Conservation (phyloP, 2,888 invertebrate genomes). For the Pandemis corylana region DNA sequence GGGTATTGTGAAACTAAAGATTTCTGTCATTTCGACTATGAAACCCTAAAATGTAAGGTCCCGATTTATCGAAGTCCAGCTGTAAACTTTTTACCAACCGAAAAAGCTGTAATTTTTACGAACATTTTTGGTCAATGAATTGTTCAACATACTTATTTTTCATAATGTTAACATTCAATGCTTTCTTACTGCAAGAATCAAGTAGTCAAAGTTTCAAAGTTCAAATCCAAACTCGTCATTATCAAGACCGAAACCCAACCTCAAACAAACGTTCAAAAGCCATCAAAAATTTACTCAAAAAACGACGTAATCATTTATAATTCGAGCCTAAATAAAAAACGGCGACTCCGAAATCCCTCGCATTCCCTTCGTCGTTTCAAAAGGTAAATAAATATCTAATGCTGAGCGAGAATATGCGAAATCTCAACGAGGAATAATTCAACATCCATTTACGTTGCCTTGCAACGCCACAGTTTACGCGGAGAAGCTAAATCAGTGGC, state of each 20-base stretch:
- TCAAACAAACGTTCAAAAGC: conserved; percentile 21
- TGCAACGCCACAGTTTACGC: conserved; percentile 27
- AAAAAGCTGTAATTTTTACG: too few species aligned
- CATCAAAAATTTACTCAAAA: conserved; percentile 29
- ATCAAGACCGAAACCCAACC: conserved; percentile 17
- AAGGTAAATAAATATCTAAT: conserved; percentile 42
- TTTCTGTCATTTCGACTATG: too few species aligned
- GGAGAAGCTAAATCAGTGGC: conserved; percentile 10
- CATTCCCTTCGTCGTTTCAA: conserved; percentile 39
- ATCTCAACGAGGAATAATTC: conserved; percentile 47
- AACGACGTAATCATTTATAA: conserved; percentile 30
- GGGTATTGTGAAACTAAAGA: too few species aligned
- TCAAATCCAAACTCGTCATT: background rate
- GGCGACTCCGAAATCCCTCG: conserved; percentile 24
- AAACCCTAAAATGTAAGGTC: too few species aligned
- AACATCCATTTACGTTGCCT: conserved; percentile 45
- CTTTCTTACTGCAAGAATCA: too few species aligned
- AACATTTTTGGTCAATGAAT: too few species aligned
- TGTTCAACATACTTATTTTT: too few species aligned
- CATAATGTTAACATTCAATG: too few species aligned
- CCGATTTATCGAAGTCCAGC: too few species aligned
- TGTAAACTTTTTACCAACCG: too few species aligned
- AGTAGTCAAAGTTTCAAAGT: too few species aligned
- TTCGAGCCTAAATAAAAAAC: conserved; percentile 33
- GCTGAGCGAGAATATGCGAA: conserved; percentile 47